Percentiles rank a stretch among this genome's conserved stretches.
Evolutionary conservation across 2,888 invertebrate genomes (phyloP).

Genomic region (Notocelia uddmanniana): DNA sequence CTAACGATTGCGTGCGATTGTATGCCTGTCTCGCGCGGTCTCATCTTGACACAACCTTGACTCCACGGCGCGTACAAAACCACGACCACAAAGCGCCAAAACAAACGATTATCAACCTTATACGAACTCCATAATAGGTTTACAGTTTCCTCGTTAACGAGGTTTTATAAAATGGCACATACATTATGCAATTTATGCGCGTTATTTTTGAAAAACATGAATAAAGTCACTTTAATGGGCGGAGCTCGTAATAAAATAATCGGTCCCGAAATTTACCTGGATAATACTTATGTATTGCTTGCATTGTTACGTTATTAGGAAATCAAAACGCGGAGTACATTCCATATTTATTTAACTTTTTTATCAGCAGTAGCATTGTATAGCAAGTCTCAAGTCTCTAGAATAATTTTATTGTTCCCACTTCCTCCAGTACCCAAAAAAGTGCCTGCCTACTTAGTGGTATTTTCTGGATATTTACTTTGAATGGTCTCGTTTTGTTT

Average conservation of each 20-base stretch:
- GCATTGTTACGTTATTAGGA: constrained; percentile 6
- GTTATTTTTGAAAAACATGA: constrained; percentile 24
- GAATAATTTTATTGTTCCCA: too few species aligned
- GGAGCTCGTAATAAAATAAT: constrained; percentile 29
- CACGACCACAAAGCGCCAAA: not conserved
- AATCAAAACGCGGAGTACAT: not conserved
- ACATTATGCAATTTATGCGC: constrained; percentile 51
- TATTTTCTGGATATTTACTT: too few species aligned
- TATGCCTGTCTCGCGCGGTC: constrained; percentile 56
- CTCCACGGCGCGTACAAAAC: constrained; percentile 40
- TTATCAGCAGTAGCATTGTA: not conserved
- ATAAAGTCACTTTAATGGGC: constrained; percentile 34
- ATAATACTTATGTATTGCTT: not conserved
- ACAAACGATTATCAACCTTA: constrained; percentile 5
- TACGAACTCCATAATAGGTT: not conserved
- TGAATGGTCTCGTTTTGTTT: too few species aligned
- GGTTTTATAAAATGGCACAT: constrained; percentile 45
- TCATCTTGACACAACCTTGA: constrained; percentile 64
- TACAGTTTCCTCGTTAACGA: not conserved
- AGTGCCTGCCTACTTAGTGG: too few species aligned
- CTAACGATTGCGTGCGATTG: constrained; percentile 66
- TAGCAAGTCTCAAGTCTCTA: too few species aligned
- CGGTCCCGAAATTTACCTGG: constrained; percentile 27
- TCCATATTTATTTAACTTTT: not conserved
- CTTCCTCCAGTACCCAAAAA: too few species aligned